A percentile compares a stretch with the other conserved stretches of the same genome.
Conservation (phyloP, 2,888 invertebrate genomes). For the Phengaris alcon region DNA sequence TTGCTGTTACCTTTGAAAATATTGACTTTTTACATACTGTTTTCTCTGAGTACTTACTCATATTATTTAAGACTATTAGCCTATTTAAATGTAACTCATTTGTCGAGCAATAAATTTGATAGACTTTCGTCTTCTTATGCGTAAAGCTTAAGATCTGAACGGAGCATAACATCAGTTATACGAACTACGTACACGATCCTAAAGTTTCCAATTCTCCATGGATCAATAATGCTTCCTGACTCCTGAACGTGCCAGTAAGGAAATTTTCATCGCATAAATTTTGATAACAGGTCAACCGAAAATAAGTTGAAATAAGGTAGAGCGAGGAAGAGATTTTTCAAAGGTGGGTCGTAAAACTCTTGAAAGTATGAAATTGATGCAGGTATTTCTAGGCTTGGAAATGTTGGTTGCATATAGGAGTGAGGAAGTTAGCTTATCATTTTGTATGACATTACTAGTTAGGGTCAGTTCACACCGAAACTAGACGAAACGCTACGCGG, state of each 20-base stretch:
- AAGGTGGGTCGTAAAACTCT: neutral
- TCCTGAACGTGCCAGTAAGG: neutral
- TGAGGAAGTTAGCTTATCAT: neutral
- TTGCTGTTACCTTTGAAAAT: too few species aligned
- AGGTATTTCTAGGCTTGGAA: neutral
- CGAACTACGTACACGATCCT: too few species aligned
- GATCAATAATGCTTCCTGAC: neutral
- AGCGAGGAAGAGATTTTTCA: neutral
- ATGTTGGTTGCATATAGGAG: neutral
- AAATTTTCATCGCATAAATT: neutral
- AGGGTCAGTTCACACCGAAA: too few species aligned
- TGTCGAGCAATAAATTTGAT: too few species aligned
- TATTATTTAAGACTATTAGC: too few species aligned
- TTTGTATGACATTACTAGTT: neutral
- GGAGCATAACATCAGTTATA: too few species aligned
- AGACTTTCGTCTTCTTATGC: too few species aligned
- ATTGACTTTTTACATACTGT: too few species aligned
- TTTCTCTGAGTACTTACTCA: too few species aligned
- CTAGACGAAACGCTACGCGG: too few species aligned
- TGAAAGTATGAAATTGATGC: neutral
- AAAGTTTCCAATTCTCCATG: neutral
- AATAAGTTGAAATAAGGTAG: neutral
- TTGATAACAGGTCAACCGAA: constrained; percentile 23
- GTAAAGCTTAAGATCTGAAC: too few species aligned
- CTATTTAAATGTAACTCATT: too few species aligned